These are phyloP conservation scores for Allolobophora icterica DNA, from an alignment of 2,888 invertebrate species.

Conservation along the genomic window DNA sequence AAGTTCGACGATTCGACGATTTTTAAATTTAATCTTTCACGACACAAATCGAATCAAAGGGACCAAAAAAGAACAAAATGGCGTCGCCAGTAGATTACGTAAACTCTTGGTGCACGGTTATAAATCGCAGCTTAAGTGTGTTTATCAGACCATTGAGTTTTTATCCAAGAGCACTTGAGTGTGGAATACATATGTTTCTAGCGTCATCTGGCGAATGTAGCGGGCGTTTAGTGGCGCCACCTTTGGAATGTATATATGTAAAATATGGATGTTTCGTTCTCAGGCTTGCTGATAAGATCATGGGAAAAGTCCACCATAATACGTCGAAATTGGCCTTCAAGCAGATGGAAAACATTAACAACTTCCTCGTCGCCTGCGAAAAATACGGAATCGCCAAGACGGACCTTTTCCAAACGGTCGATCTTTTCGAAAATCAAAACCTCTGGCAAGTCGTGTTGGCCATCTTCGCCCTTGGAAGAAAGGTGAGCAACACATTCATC, in stretches of 20 bases:
- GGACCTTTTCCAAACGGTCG: constrained; percentile 98
- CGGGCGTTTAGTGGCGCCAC: not conserved
- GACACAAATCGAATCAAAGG: not conserved
- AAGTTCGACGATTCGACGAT: not conserved
- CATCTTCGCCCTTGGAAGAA: constrained; percentile 87
- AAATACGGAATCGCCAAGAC: constrained; percentile 93
- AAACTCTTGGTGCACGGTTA: not conserved
- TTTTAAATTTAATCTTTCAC: not conserved
- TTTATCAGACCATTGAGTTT: constrained; percentile 18
- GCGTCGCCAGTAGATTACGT: not conserved
- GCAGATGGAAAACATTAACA: constrained; percentile 96
- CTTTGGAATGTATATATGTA: not conserved
- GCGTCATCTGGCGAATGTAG: not conserved
- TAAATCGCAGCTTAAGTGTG: not conserved
- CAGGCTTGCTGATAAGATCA: constrained; percentile 46
- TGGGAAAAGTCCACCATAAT: constrained; percentile 85
- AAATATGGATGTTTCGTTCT: not conserved
- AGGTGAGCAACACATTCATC: constrained; percentile 69
- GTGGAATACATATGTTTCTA: not conserved
- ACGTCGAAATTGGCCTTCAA: constrained; percentile 77
- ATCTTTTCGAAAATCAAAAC: constrained; percentile 94
- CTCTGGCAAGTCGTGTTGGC: constrained; percentile 95
- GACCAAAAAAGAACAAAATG: not conserved
- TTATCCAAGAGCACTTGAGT: constrained; percentile 1
- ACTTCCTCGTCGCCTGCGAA: constrained; percentile 84